Evolutionary conservation across 1,140 invertebrate genomes (phyloP), one percentile per base, ranked within the genome.

Genomic region (Atta colombica): DNA sequence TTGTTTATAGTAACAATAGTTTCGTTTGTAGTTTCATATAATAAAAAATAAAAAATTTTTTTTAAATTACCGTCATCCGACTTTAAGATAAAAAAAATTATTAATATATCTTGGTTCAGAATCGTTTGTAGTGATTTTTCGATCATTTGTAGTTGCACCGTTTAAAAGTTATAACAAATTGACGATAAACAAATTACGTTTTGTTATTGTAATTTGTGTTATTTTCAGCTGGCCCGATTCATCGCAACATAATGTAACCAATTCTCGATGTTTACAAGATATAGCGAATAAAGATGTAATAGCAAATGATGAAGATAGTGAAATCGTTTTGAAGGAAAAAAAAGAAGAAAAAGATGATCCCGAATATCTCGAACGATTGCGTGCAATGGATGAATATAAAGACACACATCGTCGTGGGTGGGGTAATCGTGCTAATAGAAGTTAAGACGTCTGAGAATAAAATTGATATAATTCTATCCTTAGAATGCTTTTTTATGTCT

Each of bases 371-470:
- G 96, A 94, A 5, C 96, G 96, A 87, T 95, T 97, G 90, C 96
- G 98, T 71, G 96, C 96, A 80, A 97, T 97, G 96, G 99, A 99
- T 95, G 99, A 99, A 88, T 99, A 98, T 93, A 99, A 99, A 95
- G 99, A 99, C 96, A 97, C 97, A 49, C 98, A 99, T 94, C 96
- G 97, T 74, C 95, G 98, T 72, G 98, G 98, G 3, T 98, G 97
- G 97, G 98, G 98, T 45, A 99, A 99, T 95, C 96, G 98, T 58
- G 96, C 97, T 91, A 98, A 98, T 94, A 96, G 98, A 91, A 98
- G 98, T 95, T 98, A 96, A 96, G 31, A 93, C 2, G 0, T n/a
- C 1, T n/a, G 16, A 72, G 18, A 14, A 63, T 21, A 55, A 66
- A 3, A 58, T 84, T 18, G 4, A 39, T 14, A 2, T 45, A 25